Conservation (phyloP, 2,888 invertebrate species). For the Apamea crenata region DNA sequence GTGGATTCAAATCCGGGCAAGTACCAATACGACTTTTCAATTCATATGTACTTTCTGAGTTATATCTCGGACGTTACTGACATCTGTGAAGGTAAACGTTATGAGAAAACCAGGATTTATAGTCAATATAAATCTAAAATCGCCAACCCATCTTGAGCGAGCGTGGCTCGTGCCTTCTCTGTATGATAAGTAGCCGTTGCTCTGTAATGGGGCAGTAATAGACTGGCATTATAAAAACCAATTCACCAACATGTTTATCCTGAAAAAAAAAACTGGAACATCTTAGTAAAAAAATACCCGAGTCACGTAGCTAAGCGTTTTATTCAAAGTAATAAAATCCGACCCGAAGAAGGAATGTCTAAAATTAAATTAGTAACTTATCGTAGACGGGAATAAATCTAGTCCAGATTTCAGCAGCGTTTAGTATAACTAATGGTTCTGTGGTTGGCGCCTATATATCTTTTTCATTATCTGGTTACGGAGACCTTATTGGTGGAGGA, state of each 20-base stretch:
- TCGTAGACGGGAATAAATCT: slow-evolving; percentile 31
- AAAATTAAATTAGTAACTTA: slow-evolving; percentile 46
- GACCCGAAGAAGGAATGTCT: slow-evolving; percentile 26
- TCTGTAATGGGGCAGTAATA: no score
- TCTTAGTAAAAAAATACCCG: slow-evolving; percentile 8
- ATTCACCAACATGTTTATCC: not conserved
- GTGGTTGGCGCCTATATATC: slow-evolving; percentile 6
- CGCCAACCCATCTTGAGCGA: no score
- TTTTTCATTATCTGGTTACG: not conserved
- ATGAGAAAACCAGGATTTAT: no score
- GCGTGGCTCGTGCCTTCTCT: no score
- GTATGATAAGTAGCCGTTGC: no score
- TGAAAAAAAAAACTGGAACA: not conserved
- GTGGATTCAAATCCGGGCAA: no score
- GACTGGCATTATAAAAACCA: no score
- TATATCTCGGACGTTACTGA: no score
- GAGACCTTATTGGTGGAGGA: not conserved
- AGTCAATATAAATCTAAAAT: no score
- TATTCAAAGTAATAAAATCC: slow-evolving; percentile 37
- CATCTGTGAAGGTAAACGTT: no score
- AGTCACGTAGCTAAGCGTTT: slow-evolving; percentile 19
- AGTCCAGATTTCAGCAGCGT: slow-evolving; percentile 17
- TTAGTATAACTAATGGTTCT: slow-evolving; percentile 33
- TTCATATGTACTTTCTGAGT: no score
- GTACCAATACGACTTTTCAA: no score